Conservation (phyloP, 2,888 invertebrate genomes). For the Oscheius sp. region DNA sequence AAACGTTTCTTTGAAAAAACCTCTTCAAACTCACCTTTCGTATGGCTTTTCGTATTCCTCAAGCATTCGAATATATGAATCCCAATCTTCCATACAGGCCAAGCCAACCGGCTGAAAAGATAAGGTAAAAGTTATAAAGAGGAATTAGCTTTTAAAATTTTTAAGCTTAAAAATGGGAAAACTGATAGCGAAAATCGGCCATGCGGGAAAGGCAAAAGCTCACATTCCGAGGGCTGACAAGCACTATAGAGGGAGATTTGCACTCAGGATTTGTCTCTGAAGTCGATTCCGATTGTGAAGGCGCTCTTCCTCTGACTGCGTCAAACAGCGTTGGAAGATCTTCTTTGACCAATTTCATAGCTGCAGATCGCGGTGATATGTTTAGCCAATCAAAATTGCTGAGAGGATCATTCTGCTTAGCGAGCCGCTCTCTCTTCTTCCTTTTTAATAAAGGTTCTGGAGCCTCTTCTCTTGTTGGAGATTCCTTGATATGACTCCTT, state of each 20-base stretch:
- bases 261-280: slow-evolving; percentile 25
- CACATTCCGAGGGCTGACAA: slow-evolving; percentile 63
- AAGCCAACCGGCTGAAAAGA: slow-evolving; percentile 65
- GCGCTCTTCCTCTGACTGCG: slow-evolving; percentile 40
- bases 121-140: background rate
- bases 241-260: slow-evolving; percentile 52
- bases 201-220: slow-evolving; percentile 36
- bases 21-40: slow-evolving; percentile 33
- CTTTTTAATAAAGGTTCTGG: slow-evolving; percentile 62
- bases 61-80: slow-evolving; percentile 65
- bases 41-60: slow-evolving; percentile 56
- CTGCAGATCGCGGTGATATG: slow-evolving; percentile 56
- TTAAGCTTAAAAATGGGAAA: background rate
- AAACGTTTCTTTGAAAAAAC: background rate
- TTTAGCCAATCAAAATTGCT: slow-evolving; percentile 65
- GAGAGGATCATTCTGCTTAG: slow-evolving; percentile 57
- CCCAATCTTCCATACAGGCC: slow-evolving; percentile 68
- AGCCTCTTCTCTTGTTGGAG: slow-evolving; percentile 17
- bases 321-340: slow-evolving; percentile 59
- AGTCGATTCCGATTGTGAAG: slow-evolving; percentile 30
- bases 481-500: background rate
- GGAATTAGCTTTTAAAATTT: background rate
- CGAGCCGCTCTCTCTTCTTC: slow-evolving; percentile 58
- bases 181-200: background rate
- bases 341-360: slow-evolving; percentile 46